phyloP scores from a whole-genome alignment of 2,888 invertebrate genomes.

The Mesopsocus fuscifrons region DNA sequence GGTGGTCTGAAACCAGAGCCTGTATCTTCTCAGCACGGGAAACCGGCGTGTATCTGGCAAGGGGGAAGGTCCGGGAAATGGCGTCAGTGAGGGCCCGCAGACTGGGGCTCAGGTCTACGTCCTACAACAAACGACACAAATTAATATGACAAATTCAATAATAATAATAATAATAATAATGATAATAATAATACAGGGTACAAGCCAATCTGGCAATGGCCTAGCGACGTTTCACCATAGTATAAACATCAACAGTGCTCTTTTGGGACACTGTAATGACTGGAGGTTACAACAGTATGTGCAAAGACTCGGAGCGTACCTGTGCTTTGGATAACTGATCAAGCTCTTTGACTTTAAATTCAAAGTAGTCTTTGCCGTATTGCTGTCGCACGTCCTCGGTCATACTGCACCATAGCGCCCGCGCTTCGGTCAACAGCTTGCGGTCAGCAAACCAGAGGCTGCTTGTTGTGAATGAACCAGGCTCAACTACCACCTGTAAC shows the following conservation, averaged over 20 bases:
- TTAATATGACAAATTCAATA: neutral
- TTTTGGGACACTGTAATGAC: too few relatives aligned
- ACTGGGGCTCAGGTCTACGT: slow-evolving; percentile 56
- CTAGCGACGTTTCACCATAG: too few relatives aligned
- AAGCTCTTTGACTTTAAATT: slow-evolving; percentile 54
- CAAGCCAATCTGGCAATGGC: too few relatives aligned
- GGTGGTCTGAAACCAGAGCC: slow-evolving; percentile 59
- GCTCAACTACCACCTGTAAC: slow-evolving; percentile 43
- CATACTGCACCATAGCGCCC: slow-evolving; percentile 64
- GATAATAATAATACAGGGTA: too few relatives aligned
- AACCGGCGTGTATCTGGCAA: slow-evolving; percentile 67
- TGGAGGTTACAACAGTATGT: too few relatives aligned
- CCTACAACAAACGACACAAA: slow-evolving; percentile 28
- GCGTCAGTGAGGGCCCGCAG: slow-evolving; percentile 57
- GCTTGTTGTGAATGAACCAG: slow-evolving; percentile 68
- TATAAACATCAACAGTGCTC: too few relatives aligned
- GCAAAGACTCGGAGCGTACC: too few relatives aligned
- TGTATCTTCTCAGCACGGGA: slow-evolving; percentile 59
- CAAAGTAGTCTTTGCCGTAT: slow-evolving; percentile 70
- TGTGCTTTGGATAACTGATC: slow-evolving; percentile 58
- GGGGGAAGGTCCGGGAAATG: slow-evolving; percentile 61
- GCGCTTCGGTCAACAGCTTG: slow-evolving; percentile 33
- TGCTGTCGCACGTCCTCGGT: slow-evolving; percentile 53
- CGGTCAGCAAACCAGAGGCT: slow-evolving; percentile 24
- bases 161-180: too few relatives aligned